phyloP scores from a whole-genome alignment of 2,113 vertebrate species.

The Phyllostomus hastatus region DNA sequence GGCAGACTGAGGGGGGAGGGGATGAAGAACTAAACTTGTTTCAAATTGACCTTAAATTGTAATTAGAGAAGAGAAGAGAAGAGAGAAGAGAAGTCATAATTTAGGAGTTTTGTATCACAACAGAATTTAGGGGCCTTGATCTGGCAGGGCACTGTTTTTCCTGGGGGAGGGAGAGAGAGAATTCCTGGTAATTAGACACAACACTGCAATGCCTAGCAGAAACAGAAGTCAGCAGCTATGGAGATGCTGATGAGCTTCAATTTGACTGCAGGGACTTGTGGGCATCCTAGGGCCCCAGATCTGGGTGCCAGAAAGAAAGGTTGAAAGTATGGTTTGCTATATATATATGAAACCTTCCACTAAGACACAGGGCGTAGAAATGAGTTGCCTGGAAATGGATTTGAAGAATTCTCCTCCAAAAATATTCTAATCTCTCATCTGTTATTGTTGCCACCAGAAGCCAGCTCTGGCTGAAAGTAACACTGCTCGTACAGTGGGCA shows the following conservation, averaged over 20 bases:
- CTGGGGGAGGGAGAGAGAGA: background rate
- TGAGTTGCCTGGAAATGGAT: background rate
- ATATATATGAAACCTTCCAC: background rate
- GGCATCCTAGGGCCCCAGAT: background rate
- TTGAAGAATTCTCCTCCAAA: background rate
- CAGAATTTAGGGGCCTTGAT: conserved; percentile 54
- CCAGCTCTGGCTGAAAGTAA: background rate
- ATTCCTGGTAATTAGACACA: conserved; percentile 1
- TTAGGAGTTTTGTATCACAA: conserved; percentile 67
- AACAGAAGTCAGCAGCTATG: background rate
- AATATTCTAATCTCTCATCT: background rate
- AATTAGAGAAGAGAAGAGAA: conserved; percentile 76
- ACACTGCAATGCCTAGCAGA: background rate
- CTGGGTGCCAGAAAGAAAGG: background rate
- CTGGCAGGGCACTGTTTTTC: background rate
- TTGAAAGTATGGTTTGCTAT: background rate
- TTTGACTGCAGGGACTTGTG: background rate
- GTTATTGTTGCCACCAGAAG: background rate
- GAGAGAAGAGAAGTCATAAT: conserved; percentile 72
- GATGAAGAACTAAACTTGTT: conserved; percentile 76
- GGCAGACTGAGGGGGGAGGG: conserved; percentile 51
- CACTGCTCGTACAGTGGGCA: background rate
- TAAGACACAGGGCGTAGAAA: background rate
- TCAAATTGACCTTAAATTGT: conserved; percentile 81
- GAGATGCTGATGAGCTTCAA: background rate